Percentiles rank a stretch among this genome's conserved stretches.
Evolutionary conservation across 2,797 vertebrate species (phyloP).

Genomic region (Onychomys arenicola): DNA sequence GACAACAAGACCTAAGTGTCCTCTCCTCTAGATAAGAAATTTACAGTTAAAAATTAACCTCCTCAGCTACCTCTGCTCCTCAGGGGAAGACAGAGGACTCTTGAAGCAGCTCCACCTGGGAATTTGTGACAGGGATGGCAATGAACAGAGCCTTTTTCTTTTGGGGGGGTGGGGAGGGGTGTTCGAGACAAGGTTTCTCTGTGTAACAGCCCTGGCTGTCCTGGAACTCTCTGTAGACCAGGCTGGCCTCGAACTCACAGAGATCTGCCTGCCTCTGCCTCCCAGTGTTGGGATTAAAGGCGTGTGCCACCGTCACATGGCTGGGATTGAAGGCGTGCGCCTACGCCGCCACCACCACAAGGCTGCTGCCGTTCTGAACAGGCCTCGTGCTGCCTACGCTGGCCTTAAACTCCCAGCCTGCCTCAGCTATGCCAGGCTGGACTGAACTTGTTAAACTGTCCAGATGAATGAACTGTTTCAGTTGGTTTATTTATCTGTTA

Average conservation of each 20-base stretch:
- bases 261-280: neutral
- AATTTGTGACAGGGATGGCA: neutral
- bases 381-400: neutral
- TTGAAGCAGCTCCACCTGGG: neutral
- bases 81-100: neutral
- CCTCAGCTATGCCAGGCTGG: neutral
- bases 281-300: neutral
- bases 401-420: neutral
- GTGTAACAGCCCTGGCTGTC: neutral
- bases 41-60: neutral
- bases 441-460: slow-evolving; percentile 38
- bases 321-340: neutral
- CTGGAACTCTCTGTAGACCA: neutral
- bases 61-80: neutral
- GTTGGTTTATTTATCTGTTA: slow-evolving; percentile 17
- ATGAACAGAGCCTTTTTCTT: slow-evolving; percentile 29
- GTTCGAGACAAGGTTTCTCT: neutral
- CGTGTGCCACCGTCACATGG: no score
- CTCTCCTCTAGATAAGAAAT: neutral
- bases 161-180: no score
- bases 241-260: neutral
- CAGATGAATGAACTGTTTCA: slow-evolving; percentile 51
- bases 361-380: neutral
- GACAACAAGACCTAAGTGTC: neutral
- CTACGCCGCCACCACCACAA: accelerated